A percentile compares a stretch with the other conserved stretches of the same genome.
Conservation (phyloP, 2,888 invertebrate genomes). For the Villa cingulata region DNA sequence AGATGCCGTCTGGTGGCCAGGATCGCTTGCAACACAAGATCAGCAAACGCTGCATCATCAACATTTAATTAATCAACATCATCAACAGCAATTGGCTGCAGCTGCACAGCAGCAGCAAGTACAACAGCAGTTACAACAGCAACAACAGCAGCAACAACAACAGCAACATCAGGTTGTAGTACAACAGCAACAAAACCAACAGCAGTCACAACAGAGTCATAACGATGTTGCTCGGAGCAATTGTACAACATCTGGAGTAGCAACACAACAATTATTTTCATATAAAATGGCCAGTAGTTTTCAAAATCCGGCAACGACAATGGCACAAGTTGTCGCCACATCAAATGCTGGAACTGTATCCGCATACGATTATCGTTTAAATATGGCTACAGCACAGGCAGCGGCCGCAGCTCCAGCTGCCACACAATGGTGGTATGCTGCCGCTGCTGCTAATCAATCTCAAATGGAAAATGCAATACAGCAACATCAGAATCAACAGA, state of each 20-base stretch:
- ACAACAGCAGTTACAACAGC: conserved; percentile 35
- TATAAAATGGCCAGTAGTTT: conserved; percentile 80
- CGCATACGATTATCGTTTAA: conserved; percentile 62
- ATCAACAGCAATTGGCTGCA: conserved; percentile 40
- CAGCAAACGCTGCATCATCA: conserved; percentile 39
- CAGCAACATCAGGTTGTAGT: conserved; percentile 37
- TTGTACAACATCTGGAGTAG: conserved; percentile 44
- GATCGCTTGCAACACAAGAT: conserved; percentile 38
- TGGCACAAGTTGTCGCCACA: conserved; percentile 49
- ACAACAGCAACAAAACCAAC: conserved; percentile 37
- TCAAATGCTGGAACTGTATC: conserved; percentile 45
- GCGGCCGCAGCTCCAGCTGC: conserved; percentile 39
- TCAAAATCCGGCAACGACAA: conserved; percentile 55
- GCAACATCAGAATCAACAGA: conserved; percentile 42
- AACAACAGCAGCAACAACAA: conserved; percentile 34
- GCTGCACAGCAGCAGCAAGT: conserved; percentile 30
- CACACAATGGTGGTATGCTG: conserved; percentile 66
- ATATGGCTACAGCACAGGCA: conserved; percentile 40
- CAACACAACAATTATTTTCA: conserved; percentile 62
- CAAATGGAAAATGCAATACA: conserved; percentile 45
- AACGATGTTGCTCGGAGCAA: conserved; percentile 41
- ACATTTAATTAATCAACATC: conserved; percentile 41
- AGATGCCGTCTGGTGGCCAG: conserved; percentile 47
- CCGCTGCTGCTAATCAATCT: conserved; percentile 43
- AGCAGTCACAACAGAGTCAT: conserved; percentile 37